These are phyloP conservation scores for Malaclemys terrapin DNA, from an alignment of 2,113 vertebrate genomes.

Conservation along the genomic window DNA sequence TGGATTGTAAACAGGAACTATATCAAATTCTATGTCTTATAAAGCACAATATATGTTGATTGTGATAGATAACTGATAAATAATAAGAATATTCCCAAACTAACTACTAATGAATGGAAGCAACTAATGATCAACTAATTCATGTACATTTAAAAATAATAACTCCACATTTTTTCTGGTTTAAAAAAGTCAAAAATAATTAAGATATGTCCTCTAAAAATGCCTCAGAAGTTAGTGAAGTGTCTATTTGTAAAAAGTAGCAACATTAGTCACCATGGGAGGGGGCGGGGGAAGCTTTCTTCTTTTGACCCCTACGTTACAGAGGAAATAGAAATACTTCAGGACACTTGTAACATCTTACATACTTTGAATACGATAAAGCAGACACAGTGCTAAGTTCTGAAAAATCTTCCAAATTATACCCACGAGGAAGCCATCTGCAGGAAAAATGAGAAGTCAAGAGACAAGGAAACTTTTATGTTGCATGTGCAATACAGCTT, in stretches of 20 bases:
- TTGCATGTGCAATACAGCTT: constrained; percentile 61
- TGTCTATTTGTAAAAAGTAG: constrained; percentile 57
- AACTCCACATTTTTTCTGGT: not conserved
- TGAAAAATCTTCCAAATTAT: constrained; percentile 70
- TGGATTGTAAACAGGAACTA: not conserved
- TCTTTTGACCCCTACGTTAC: constrained; percentile 60
- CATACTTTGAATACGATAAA: constrained; percentile 65
- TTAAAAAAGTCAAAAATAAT: not conserved
- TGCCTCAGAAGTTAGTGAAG: constrained; percentile 1
- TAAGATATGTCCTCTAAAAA: not conserved
- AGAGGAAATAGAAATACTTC: constrained; percentile 69
- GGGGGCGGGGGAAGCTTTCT: constrained; percentile 36
- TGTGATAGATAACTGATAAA: not conserved
- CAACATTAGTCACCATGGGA: constrained; percentile 51
- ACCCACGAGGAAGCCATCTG: constrained; percentile 74
- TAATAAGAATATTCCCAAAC: not conserved
- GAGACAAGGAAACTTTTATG: constrained; percentile 25
- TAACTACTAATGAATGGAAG: not conserved
- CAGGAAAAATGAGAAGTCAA: constrained; percentile 65
- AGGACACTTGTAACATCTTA: constrained; percentile 72
- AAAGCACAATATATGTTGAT: not conserved
- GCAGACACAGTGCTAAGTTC: constrained; percentile 69
- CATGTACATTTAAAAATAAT: not conserved
- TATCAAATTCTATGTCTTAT: not conserved
- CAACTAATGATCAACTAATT: not conserved